These are phyloP conservation scores for Callospermophilus lateralis DNA, from an alignment of 2,113 vertebrate genomes.

Conservation along the genomic window DNA sequence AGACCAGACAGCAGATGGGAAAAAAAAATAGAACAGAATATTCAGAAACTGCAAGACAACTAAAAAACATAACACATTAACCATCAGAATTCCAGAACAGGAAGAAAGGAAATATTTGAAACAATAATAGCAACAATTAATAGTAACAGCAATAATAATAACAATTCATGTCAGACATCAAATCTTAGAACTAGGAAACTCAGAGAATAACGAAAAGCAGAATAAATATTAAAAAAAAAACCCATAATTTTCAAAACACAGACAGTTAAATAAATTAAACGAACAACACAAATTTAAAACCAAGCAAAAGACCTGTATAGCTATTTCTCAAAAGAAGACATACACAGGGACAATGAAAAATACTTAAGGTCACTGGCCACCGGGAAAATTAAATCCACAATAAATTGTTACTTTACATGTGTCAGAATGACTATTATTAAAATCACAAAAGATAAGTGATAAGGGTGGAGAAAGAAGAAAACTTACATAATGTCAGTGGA, in stretches of 20 bases:
- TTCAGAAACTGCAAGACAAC: neutral
- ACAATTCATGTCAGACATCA: neutral
- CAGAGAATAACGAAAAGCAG: neutral
- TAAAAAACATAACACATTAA: neutral
- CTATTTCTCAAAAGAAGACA: neutral
- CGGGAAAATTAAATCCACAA: neutral
- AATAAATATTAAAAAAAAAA: neutral
- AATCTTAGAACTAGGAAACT: neutral
- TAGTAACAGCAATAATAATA: too few species aligned
- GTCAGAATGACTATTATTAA: neutral
- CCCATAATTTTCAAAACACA: neutral
- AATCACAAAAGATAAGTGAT: neutral
- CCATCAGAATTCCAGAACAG: neutral
- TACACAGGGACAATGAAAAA: neutral
- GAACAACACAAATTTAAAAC: neutral
- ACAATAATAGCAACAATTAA: neutral
- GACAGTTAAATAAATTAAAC: neutral
- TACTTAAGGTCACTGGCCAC: neutral
- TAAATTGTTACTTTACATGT: neutral
- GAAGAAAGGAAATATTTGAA: neutral
- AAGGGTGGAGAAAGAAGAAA: neutral
- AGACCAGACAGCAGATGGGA: neutral
- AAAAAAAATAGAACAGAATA: neutral
- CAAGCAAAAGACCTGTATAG: neutral
- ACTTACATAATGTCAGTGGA: neutral